phyloP scores from a whole-genome alignment of 2,797 vertebrate species.

The Lepus oiostolus region DNA sequence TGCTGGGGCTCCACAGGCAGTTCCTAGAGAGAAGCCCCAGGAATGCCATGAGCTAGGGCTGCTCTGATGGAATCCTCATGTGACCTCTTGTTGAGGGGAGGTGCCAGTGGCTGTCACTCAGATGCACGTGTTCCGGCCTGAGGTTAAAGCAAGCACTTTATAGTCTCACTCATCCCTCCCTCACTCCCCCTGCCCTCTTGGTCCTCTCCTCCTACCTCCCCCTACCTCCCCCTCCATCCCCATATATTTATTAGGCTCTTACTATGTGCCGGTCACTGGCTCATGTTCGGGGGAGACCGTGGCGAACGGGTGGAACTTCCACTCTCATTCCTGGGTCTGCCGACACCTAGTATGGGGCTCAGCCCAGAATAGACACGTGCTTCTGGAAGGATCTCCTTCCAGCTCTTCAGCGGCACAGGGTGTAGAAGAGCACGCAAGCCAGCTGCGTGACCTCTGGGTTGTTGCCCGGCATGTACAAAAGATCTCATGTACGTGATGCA shows the following conservation, averaged over 20 bases:
- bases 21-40: conserved; percentile 29
- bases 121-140: not conserved
- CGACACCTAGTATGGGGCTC: not conserved
- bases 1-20: not conserved
- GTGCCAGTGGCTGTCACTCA: not conserved
- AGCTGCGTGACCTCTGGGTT: not conserved
- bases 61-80: conserved; percentile 13
- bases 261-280: not conserved
- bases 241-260: conserved; percentile 13
- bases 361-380: not conserved
- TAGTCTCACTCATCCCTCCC: not conserved
- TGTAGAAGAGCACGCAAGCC: not conserved
- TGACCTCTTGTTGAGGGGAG: not conserved
- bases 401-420: not conserved
- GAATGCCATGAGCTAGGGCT: not conserved
- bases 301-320: not conserved
- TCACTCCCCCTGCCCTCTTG: not conserved
- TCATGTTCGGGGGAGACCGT: not conserved
- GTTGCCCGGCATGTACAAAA: not conserved
- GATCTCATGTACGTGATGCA: not conserved
- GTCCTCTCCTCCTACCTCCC: not conserved
- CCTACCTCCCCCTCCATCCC: not conserved
- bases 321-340: not conserved
- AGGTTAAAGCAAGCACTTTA: not conserved
- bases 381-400: conserved; percentile 50